Base-by-base conservation (phyloP, 2,888 invertebrate species). In the Melinopterus prodromus region DNA sequence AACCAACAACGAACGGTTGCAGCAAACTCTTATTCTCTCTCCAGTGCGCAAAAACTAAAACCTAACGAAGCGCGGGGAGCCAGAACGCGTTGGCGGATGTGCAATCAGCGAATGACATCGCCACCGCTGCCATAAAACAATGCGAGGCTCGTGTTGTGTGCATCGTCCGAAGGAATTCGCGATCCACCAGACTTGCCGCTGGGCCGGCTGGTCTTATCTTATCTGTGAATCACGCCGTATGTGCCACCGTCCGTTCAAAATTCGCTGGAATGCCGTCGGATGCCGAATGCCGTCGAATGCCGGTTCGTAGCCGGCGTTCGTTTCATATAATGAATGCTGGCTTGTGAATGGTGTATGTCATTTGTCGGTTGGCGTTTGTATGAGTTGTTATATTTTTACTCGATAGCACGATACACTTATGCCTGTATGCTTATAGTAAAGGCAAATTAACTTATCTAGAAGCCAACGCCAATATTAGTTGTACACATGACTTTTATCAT, bases 21-120 rank as follows among this genome's bases (percentile, higher is more conserved):
- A 53, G 9, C 53, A 9, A 7, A 3, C 53, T 53, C 53, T 53
- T 53, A 53, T 53, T 53, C 53, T 53, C 53, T 53, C 53, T 7
- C 53, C 12, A 53, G 26, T 26, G 26, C 26, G 26, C 53, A 53
- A 53, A 53, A 53, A 53, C 53, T 12, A 6, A 53, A 53, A 53
- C 9, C 53, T 53, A 53, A 53, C 53, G 1, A 53, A 53, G 53
- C 53, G 53, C 53, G 7, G 53, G 53, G 12, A 53, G 53, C 53
- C 53, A 53, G 53, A 53, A 53, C 53, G 53, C 53, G 53, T 53
- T 53, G 53, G 53, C 53, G 53, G 53, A 53, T 53, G 53, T 53
- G 53, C 53, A 53, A 53, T 53, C 53, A 53, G 53, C 53, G 53
- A 6, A 53, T 53, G 53, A 53, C 53, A 53, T 53, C 53, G 53